Evolutionary conservation across 37 sponge, comb jelly and placozoan genomes (phyloP).

Genomic region (Geodia barretti): DNA sequence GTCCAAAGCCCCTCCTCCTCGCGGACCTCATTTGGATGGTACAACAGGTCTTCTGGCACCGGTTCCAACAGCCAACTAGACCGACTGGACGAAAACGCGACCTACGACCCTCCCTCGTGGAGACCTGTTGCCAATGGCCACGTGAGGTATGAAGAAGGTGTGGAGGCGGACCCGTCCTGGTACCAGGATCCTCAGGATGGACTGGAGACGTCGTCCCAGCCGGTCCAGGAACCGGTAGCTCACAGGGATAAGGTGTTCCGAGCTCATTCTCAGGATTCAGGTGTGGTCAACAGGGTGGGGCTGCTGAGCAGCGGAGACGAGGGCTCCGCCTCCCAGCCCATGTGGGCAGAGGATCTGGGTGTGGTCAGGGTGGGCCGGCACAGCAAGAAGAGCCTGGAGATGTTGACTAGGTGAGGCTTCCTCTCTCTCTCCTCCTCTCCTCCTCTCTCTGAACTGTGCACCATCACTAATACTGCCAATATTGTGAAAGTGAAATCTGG

Average conservation of each 20-base stretch:
- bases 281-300: background rate
- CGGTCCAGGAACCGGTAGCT: no score
- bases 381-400: constrained; percentile 20
- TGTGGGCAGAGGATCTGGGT: constrained; percentile 17
- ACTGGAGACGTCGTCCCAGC: background rate
- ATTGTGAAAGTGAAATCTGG: no score
- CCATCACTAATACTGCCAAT: no score
- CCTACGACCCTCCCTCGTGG: background rate
- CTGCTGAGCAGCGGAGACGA: background rate
- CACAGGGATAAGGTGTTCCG: background rate
- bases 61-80: background rate
- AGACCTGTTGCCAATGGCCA: background rate
- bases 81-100: background rate
- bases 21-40: background rate
- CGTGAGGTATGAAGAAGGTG: background rate
- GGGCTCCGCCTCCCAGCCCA: background rate
- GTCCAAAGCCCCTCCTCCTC: background rate
- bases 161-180: background rate
- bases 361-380: constrained; percentile 6
- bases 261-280: background rate
- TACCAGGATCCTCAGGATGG: background rate
- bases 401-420: constrained; percentile 20
- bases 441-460: background rate
- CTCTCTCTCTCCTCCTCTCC: background rate
- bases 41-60: background rate